Percentiles rank a stretch among this genome's conserved stretches.
These are phyloP conservation scores for Lagocephalus sceleratus DNA, from an alignment of 2,797 vertebrate species.

Conservation along the genomic window DNA sequence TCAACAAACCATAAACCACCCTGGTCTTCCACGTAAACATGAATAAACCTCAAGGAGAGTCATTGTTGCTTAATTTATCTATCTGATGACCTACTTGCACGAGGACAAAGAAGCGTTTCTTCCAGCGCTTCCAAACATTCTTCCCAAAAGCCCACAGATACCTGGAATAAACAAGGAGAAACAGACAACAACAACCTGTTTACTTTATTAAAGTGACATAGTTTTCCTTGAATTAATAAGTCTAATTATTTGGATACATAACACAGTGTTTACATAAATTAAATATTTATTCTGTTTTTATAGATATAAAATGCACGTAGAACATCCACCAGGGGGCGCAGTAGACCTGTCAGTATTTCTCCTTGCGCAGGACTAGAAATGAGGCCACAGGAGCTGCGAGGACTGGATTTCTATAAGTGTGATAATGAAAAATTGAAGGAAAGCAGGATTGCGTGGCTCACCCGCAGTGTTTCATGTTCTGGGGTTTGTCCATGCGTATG, in stretches of 20 bases:
- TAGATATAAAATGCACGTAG: conserved; percentile 28
- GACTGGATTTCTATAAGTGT: conserved; percentile 43
- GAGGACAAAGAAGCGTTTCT: conserved; percentile 98
- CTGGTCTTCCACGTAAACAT: not conserved
- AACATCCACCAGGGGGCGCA: conserved; percentile 69
- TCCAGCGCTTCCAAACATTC: conserved; percentile 99
- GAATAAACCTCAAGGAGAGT: not conserved
- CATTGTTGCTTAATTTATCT: not conserved
- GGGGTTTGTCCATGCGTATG: conserved; percentile 98
- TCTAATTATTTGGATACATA: not conserved
- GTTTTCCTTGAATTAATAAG: not conserved
- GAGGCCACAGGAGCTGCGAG: conserved; percentile 66
- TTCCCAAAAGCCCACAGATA: conserved; percentile 99
- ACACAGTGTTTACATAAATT: not conserved
- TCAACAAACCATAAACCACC: too few relatives aligned
- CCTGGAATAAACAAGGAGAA: conserved; percentile 67
- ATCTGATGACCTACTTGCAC: conserved; percentile 83
- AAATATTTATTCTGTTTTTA: not conserved
- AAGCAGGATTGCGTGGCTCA: conserved; percentile 65
- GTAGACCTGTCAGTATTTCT: conserved; percentile 65
- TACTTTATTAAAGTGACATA: not conserved
- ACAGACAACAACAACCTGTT: conserved; percentile 14
- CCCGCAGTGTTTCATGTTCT: conserved; percentile 99
- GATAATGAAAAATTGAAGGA: conserved; percentile 34
- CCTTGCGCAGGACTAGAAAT: conserved; percentile 62